phyloP scores from a whole-genome alignment of 1,140 invertebrate species.

The Calosoma granatense region DNA sequence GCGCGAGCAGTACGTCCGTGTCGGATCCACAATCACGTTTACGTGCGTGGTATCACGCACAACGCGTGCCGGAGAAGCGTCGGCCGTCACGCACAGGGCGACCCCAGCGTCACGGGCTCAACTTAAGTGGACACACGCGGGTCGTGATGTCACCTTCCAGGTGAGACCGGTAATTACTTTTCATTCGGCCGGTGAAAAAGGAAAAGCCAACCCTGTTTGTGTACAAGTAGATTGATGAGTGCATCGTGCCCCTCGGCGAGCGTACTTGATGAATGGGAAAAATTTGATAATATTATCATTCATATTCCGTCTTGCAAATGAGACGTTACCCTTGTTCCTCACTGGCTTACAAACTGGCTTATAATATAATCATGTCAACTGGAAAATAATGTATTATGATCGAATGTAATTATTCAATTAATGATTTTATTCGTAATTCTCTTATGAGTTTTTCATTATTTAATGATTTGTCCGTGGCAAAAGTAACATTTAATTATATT shows the following conservation, averaged over 20 bases:
- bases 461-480: no score
- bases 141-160: slow-evolving; percentile 27
- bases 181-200: neutral
- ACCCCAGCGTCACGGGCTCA: slow-evolving; percentile 18
- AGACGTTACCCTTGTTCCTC: no score
- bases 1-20: slow-evolving; percentile 27
- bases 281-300: neutral
- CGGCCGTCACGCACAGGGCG: slow-evolving; percentile 17
- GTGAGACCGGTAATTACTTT: slow-evolving; percentile 18
- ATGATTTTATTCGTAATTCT: no score
- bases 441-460: no score
- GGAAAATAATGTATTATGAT: no score
- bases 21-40: slow-evolving; percentile 30
- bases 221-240: neutral
- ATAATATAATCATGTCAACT: no score
- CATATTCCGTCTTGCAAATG: no score
- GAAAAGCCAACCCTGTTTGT: neutral
- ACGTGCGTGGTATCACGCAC: slow-evolving; percentile 30
- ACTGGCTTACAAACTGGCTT: no score
- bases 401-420: no score
- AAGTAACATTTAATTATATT: no score
- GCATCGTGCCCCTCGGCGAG: neutral
- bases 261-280: neutral
- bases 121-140: slow-evolving; percentile 26
- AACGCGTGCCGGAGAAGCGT: slow-evolving; percentile 5